Base-by-base conservation (phyloP, 2,888 invertebrate species). In the Onchidella celtica region DNA sequence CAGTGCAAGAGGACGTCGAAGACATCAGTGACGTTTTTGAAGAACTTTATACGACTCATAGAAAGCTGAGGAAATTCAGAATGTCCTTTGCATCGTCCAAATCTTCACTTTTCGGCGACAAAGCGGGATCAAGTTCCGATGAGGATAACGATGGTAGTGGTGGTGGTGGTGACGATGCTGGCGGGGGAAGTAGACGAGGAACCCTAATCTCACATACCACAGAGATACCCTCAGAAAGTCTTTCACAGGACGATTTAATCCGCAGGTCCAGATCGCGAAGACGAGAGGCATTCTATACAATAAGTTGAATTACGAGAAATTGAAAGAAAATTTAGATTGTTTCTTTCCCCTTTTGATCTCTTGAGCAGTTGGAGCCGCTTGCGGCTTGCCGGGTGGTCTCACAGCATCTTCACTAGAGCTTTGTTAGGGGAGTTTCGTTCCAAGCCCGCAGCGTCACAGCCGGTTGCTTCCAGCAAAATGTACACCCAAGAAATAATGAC, bases 1-100 rank as follows among this genome's bases (percentile, higher is more conserved):
- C 97, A 0, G 97, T 97, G 2, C 94, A 96, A 80, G 97, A 97
- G 93, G 96, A 96, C 91, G 95, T 96, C 75, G 97, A 97, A 83
- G 96, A 96, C 95, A 97, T 97, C 1, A 95, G 95, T 94, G 94
- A 95, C 11, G 96, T 97, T 3, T 88, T 90, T 82, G 85, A 87
- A n/a, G 87, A 89, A 55, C 81, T 91, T 6, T 90, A 89, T 73
- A 72, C 32, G n/a, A 34, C 74, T 14, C 77, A 57, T 68, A 69
- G 74, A 24, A 80, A 77, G 27, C 17, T 59, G 36, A 59, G 61
- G 27, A 73, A 80, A 57, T 59, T 63, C n/a, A 63, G 63, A 6
- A 2, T 61, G 6, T 36, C 24, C 27, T 17, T 78, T 21, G 55
- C 59, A 0, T 36, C 27, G n/a, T 69, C 69, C 61, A 78, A 61